Evolutionary conservation across 2,888 invertebrate species (phyloP).

Genomic region (Archaeoteleia sp.): DNA sequence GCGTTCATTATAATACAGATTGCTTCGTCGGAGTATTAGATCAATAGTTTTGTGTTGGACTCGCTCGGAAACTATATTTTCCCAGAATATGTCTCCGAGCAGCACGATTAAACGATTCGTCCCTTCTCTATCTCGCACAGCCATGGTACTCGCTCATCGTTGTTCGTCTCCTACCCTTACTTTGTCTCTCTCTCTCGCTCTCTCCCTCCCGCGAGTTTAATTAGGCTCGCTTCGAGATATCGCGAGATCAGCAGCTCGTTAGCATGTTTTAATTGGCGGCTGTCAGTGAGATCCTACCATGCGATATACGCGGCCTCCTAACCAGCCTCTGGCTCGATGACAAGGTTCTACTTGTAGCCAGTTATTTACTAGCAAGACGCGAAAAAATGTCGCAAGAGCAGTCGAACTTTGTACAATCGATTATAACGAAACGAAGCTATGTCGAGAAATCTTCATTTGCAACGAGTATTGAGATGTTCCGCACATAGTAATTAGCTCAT

Average conservation of each 20-base stretch:
- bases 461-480: conserved; percentile 6
- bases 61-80: conserved; percentile 47
- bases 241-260: conserved; percentile 74
- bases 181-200: conserved; percentile 25
- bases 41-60: conserved; percentile 50
- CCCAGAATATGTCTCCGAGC: conserved; percentile 51
- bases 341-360: conserved; percentile 64
- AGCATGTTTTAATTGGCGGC: conserved; percentile 75
- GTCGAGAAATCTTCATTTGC: conserved; percentile 44
- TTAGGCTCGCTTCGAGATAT: conserved; percentile 70
- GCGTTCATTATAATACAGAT: conserved; percentile 52
- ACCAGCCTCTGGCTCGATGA: conserved; percentile 65
- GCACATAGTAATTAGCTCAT: no score
- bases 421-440: conserved; percentile 35
- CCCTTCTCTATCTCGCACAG: conserved; percentile 29
- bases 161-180: conserved; percentile 39
- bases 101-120: conserved; percentile 48
- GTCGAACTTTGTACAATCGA: conserved; percentile 45
- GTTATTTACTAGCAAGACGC: conserved; percentile 57
- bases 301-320: conserved; percentile 67
- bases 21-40: conserved; percentile 46
- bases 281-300: conserved; percentile 71
- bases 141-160: conserved; percentile 4
- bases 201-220: conserved; percentile 67
- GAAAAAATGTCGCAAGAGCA: conserved; percentile 49